phyloP scores from a whole-genome alignment of 2,113 vertebrate species.

The Anser brachyrhynchus region DNA sequence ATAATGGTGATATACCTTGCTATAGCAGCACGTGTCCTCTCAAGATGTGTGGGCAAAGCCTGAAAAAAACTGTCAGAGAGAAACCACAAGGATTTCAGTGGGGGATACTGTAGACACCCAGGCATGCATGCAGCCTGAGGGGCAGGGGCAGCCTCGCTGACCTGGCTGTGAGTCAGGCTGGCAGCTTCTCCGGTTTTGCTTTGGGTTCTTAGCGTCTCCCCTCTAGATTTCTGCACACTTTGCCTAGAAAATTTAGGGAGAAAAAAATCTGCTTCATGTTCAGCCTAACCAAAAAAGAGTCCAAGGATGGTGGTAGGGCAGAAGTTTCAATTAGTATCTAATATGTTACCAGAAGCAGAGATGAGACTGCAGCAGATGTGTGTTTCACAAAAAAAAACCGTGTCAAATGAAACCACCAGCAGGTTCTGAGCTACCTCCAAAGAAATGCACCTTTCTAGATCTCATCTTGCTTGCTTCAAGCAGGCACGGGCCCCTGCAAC shows the following conservation, averaged over 20 bases:
- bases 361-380: no score
- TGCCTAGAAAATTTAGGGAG: neutral
- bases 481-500: no score
- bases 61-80: neutral
- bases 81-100: neutral
- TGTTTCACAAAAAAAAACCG: no score
- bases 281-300: neutral
- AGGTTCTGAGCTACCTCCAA: no score
- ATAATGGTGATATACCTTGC: neutral
- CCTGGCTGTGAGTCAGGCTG: neutral
- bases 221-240: neutral
- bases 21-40: neutral
- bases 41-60: neutral
- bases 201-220: fast-evolving
- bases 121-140: neutral
- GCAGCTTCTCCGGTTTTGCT: neutral
- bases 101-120: neutral
- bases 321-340: no score
- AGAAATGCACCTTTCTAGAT: no score
- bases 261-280: neutral
- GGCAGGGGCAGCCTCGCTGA: neutral
- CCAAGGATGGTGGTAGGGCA: no score
- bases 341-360: no score
- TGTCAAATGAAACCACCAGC: no score
- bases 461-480: no score